phyloP scores from a whole-genome alignment of 2,113 vertebrate species.

The Panurus biarmicus region DNA sequence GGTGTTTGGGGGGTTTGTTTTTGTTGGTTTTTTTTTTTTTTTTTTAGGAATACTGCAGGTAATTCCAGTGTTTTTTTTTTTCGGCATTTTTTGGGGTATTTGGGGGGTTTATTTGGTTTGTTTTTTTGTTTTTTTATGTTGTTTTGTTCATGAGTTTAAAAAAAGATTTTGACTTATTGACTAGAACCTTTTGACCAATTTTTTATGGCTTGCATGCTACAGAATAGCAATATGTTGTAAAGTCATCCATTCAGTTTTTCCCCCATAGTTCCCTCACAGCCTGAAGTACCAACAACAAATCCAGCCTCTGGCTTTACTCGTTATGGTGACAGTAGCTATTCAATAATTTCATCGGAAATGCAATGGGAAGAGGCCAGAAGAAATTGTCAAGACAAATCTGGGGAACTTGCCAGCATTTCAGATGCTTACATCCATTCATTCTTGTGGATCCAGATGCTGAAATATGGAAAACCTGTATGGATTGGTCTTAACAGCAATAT shows the following conservation, averaged over 20 bases:
- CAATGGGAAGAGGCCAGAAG: slow-evolving; percentile 83
- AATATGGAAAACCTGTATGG: slow-evolving; percentile 73
- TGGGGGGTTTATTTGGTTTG: background rate
- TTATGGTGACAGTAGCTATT: slow-evolving; percentile 77
- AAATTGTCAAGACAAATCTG: slow-evolving; percentile 77
- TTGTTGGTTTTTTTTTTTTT: background rate
- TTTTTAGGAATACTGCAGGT: too few relatives aligned
- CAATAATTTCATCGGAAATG: slow-evolving; percentile 74
- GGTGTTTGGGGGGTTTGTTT: fast-evolving
- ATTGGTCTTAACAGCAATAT: slow-evolving; percentile 83
- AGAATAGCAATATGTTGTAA: background rate
- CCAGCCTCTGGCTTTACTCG: slow-evolving; percentile 49
- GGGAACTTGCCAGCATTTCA: slow-evolving; percentile 77
- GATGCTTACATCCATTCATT: slow-evolving; percentile 70
- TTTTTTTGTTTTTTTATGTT: background rate
- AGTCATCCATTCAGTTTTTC: background rate
- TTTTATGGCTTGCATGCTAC: background rate
- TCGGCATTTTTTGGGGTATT: too few relatives aligned
- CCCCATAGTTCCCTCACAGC: slow-evolving; percentile 25
- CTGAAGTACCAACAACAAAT: slow-evolving; percentile 65
- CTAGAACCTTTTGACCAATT: background rate
- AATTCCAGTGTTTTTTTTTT: too few relatives aligned
- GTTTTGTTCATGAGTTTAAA: background rate
- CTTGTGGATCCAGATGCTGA: slow-evolving; percentile 64
- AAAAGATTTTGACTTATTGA: background rate